Base-by-base conservation (phyloP, 1,140 invertebrate species). In the Drosophila ohnishii region DNA sequence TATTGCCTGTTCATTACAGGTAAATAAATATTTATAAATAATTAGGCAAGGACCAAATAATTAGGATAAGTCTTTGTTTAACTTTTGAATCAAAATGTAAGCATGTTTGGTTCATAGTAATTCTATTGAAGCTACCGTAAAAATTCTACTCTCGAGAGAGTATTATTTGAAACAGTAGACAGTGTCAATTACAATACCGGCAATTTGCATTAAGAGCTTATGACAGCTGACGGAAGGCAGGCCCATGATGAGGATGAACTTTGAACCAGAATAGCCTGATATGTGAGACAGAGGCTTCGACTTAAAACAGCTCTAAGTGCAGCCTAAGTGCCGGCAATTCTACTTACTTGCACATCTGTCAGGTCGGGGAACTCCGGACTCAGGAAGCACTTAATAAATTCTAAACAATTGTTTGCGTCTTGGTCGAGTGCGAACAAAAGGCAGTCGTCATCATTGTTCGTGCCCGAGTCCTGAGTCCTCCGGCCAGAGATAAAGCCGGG, bases 361-460 rank as follows among this genome's bases (percentile, higher is more conserved):
- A 67, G 59, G 71, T 69, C 56, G 32, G 56, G 22, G 56, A n/a
- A 60, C 25, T 61, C 61, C 56, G 61, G 56, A 14, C 61, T 42
- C 66, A 81, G 82, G 82, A 86, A 86, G 78, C 82, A 82, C 83
- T 86, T 86, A 81, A 86, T 86, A 86, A 86, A 86, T 87, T 71
- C 82, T 72, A 86, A 81, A 75, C 82, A 78, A 81, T 76, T 72
- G 75, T 74, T 60, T 71, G 73, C 60, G 64, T 82, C 75, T 69
- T 58, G 62, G 66, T 57, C 37, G 48, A 56, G 39, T 56, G 64
- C 64, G 75, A 86, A 86, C 82, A 86, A 86, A 83, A 69, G 70
- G 63, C 59, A 77, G 37, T 28, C 53, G 10, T 60, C 64, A 57
- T 62, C 62, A 78, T 71, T 78, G 78, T 86, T 56, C 61, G 51